Conservation (phyloP, 2,888 invertebrate species). For the Spodoptera littoralis region DNA sequence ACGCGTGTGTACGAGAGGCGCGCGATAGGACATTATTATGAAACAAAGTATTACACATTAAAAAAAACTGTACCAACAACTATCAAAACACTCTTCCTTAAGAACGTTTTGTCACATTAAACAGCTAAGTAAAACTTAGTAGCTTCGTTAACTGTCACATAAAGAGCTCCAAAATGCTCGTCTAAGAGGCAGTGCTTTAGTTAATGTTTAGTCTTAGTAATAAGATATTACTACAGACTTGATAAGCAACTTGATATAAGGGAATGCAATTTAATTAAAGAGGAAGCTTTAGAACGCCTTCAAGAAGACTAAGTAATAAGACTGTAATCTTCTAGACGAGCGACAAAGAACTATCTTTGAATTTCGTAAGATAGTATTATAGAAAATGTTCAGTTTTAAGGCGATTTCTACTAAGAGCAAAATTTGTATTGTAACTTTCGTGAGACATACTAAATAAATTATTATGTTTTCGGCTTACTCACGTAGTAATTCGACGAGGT, state of each 20-base stretch:
- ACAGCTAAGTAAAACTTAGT: background rate
- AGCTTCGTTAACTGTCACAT: constrained; percentile 18
- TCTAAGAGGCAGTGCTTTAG: constrained; percentile 40
- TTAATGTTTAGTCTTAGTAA: constrained; percentile 52
- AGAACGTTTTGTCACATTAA: no score
- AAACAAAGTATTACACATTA: no score
- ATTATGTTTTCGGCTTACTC: no score
- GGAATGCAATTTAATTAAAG: constrained; percentile 53
- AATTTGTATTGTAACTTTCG: no score
- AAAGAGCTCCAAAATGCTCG: constrained; percentile 27
- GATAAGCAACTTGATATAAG: constrained; percentile 50
- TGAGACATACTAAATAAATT: no score
- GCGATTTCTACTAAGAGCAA: no score
- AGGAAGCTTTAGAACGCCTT: constrained; percentile 43
- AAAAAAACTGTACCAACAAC: constrained; percentile 10
- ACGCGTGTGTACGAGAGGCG: no score
- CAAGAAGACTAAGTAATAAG: constrained; percentile 33
- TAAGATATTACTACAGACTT: constrained; percentile 50
- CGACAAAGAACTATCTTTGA: constrained; percentile 15
- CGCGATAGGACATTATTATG: no score
- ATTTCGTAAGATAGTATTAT: no score
- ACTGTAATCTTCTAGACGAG: constrained; percentile 21
- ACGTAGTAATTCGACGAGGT: no score
- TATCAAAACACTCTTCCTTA: constrained; percentile 16
- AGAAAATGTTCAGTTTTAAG: no score